Base-by-base conservation (phyloP, 2,113 vertebrate species). In the Nannospalax galili region DNA sequence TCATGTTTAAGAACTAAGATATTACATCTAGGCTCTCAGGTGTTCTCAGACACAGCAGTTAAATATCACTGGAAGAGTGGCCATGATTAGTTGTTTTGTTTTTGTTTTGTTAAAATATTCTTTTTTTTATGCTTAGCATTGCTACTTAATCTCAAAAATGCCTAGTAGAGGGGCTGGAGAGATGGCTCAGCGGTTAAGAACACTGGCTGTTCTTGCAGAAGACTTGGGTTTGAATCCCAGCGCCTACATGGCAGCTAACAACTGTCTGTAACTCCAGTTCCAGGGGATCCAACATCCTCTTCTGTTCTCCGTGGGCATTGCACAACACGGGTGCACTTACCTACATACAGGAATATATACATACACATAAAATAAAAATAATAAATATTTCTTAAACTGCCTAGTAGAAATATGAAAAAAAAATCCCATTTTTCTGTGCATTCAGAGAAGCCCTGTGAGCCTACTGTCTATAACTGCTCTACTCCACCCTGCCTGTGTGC, bases 1-100 rank as follows among this genome's bases (percentile, higher is more conserved):
- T 77, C 60, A 81, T 96, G 92, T 93, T 84, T 89, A 95, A 93
- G 40, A 26, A 74, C 40, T 0, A 7, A 92, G 74, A 88, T 88
- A 8, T 65, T 79, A 79, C 88, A 40, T 37, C 78, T 14, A 28
- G 7, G 30, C 60, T 80, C 26, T 93, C 92, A 64, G 24, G 42
- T 86, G 42, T 96, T 80, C 20, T 70, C 64, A 84, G 48, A 84
- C 73, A 37, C 74, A 90, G 32, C 0, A 4, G 1, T 12, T 88
- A 93, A 65, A 89, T 78, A 0, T 4, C 89, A 89, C 73, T 87
- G 82, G 84, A 60, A 8, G 9, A 2, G 0, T 37, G 4, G 7
- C 64, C 9, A 78, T 60, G 30, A 67, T 81, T 48, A 56, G 26
- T 35, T 82, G 81, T 48, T 93, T 65, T 80, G 48, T 67, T 93